Evolutionary conservation across 2,888 invertebrate genomes (phyloP).

Genomic region (Meteorus colon): DNA sequence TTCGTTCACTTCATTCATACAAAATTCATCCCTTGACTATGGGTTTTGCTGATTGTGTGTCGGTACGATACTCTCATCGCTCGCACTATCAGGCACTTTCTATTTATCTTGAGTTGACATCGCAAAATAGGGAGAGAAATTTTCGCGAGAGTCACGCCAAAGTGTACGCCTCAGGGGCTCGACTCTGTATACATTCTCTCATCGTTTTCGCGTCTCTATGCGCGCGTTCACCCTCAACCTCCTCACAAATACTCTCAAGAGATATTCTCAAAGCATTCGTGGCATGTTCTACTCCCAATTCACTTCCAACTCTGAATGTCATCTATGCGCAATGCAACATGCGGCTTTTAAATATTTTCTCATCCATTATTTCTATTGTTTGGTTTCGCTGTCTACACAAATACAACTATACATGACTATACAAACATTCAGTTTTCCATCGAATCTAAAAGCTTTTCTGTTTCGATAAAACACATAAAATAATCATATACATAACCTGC

Average conservation of each 20-base stretch:
- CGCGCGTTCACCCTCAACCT: background rate
- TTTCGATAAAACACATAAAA: constrained; percentile 21
- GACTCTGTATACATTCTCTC: constrained; percentile 31
- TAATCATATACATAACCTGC: background rate
- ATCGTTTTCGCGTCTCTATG: constrained; percentile 24
- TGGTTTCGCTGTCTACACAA: constrained; percentile 53
- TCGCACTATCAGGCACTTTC: constrained; percentile 20
- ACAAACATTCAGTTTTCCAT: constrained; percentile 42
- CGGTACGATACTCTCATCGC: background rate
- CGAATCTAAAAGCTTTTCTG: constrained; percentile 54
- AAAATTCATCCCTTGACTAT: background rate
- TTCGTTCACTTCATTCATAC: background rate
- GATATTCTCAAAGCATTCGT: constrained; percentile 42
- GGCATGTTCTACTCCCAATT: constrained; percentile 53
- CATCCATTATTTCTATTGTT: constrained; percentile 68
- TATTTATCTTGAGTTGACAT: constrained; percentile 40
- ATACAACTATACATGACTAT: background rate
- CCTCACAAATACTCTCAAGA: constrained; percentile 36
- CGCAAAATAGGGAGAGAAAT: constrained; percentile 36
- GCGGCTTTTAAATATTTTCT: constrained; percentile 65
- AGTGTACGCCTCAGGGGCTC: constrained; percentile 38
- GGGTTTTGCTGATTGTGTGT: background rate
- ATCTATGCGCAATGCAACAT: constrained; percentile 43
- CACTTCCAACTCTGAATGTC: constrained; percentile 53
- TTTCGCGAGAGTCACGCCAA: constrained; percentile 39